phyloP scores from a whole-genome alignment of 2,888 invertebrate genomes.

The Chydorus sphaericus region DNA sequence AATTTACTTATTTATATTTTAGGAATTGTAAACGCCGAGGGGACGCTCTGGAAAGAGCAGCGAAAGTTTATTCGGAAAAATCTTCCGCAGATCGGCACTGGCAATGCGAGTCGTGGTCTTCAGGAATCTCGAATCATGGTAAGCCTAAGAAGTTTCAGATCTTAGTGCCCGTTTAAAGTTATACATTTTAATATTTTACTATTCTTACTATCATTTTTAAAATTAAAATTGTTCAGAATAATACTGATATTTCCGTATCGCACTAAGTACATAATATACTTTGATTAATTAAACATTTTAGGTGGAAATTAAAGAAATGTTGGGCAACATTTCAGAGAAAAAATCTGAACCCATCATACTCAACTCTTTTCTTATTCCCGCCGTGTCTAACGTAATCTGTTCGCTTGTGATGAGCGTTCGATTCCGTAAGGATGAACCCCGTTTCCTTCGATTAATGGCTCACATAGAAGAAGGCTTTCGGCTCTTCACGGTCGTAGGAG shows the following conservation, averaged over 20 bases:
- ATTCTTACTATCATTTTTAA: too few species aligned
- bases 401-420: conserved; percentile 77
- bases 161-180: too few species aligned
- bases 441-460: conserved; percentile 62
- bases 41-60: conserved; percentile 79
- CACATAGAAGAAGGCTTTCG: conserved; percentile 82
- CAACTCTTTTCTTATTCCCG: conserved; percentile 58
- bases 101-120: conserved; percentile 58
- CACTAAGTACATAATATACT: background rate
- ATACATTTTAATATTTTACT: too few species aligned
- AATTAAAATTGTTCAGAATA: too few species aligned
- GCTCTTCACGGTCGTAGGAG: conserved; percentile 65
- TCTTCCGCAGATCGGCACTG: conserved; percentile 56
- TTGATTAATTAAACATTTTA: conserved; percentile 36
- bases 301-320: conserved; percentile 61
- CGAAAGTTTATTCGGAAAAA: conserved; percentile 73
- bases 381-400: conserved; percentile 81
- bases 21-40: conserved; percentile 82
- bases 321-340: conserved; percentile 45
- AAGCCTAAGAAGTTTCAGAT: too few species aligned
- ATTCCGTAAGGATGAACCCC: conserved; percentile 58
- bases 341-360: conserved; percentile 54
- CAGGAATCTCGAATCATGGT: conserved; percentile 77
- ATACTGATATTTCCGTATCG: background rate
- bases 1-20: conserved; percentile 16